phyloP scores from a whole-genome alignment of 1,140 invertebrate genomes.

The Armadillidium nasatum region DNA sequence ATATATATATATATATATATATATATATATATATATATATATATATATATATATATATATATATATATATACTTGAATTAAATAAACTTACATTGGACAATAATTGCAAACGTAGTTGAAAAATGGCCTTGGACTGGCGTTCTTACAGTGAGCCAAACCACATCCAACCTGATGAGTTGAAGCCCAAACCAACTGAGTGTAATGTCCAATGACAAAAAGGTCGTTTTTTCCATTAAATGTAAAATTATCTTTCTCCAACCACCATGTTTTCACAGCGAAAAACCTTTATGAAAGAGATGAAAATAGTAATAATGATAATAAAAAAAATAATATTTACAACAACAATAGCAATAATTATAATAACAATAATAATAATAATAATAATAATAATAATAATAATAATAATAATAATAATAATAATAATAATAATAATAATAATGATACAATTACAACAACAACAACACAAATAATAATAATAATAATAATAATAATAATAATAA shows the following conservation, averaged over 20 bases:
- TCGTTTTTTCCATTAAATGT: constrained; percentile 64
- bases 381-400: too few species aligned
- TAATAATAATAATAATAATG: not conserved
- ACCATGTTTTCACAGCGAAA: constrained; percentile 74
- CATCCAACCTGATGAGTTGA: constrained; percentile 71
- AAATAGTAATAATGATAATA: too few species aligned
- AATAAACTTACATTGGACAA: constrained; percentile 66
- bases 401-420: not conserved
- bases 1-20: constrained; percentile 27
- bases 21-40: constrained; percentile 10
- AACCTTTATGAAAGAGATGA: too few species aligned
- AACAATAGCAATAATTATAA: too few species aligned
- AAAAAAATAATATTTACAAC: too few species aligned
- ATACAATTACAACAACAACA: too few species aligned
- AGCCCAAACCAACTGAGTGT: constrained; percentile 79
- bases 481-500: too few species aligned
- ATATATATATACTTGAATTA: constrained; percentile 25
- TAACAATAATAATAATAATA: too few species aligned
- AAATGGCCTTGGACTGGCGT: constrained; percentile 58
- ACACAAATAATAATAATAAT: too few species aligned
- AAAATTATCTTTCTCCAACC: constrained; percentile 67
- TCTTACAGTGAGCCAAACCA: constrained; percentile 64
- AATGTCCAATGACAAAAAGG: constrained; percentile 66
- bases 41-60: constrained; percentile 8
- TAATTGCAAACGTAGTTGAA: constrained; percentile 85